These are phyloP conservation scores for Tiphia femorata DNA, from an alignment of 2,888 invertebrate species.

Conservation along the genomic window DNA sequence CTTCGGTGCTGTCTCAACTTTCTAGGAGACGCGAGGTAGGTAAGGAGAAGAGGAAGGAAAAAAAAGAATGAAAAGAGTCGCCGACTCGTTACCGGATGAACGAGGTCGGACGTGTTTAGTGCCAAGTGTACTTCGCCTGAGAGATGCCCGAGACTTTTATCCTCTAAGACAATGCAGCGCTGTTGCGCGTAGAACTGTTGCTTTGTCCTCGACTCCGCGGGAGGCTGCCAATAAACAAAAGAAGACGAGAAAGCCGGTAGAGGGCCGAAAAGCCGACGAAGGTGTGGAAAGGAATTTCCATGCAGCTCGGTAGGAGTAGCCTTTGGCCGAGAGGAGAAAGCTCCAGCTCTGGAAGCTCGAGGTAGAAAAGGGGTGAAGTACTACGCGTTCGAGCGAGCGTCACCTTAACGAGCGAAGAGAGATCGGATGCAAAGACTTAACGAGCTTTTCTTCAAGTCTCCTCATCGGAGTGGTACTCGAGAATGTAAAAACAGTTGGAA, in stretches of 20 bases:
- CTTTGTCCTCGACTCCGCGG: slow-evolving; percentile 28
- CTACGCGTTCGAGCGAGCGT: too few species aligned
- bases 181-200: slow-evolving; percentile 49
- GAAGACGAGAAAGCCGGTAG: slow-evolving; percentile 1
- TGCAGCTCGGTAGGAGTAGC: not conserved
- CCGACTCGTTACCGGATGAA: slow-evolving; percentile 34
- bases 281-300: not conserved
- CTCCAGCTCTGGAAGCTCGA: too few species aligned
- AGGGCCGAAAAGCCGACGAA: slow-evolving; percentile 4
- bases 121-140: slow-evolving; percentile 53
- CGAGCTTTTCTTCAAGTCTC: too few species aligned
- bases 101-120: slow-evolving; percentile 49
- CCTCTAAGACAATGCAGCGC: slow-evolving; percentile 48
- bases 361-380: too few species aligned
- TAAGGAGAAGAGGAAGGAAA: not conserved
- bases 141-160: slow-evolving; percentile 45
- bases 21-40: not conserved
- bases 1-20: not conserved
- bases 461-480: too few species aligned
- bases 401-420: too few species aligned
- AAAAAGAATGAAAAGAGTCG: slow-evolving; percentile 24
- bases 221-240: slow-evolving; percentile 18
- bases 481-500: too few species aligned
- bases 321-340: too few species aligned
- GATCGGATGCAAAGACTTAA: too few species aligned